Percentiles rank a stretch among this genome's conserved stretches.
phyloP scores from a whole-genome alignment of 2,113 vertebrate genomes.

The Orthonyx spaldingii region DNA sequence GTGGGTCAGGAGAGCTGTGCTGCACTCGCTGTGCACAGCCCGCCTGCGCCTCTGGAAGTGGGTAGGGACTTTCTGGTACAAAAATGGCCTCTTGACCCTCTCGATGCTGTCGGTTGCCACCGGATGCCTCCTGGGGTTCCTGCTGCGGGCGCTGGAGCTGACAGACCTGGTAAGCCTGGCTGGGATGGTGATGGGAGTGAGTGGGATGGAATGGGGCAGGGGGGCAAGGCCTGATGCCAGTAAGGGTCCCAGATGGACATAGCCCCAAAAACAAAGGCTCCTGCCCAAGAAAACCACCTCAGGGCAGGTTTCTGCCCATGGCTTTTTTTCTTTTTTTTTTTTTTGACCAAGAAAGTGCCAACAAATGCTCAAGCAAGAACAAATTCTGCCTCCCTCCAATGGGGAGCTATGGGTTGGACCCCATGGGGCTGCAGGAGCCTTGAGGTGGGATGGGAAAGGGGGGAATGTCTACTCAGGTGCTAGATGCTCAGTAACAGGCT shows the following conservation, averaged over 20 bases:
- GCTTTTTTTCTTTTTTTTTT: background rate
- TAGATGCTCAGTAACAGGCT: background rate
- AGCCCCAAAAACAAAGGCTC: background rate
- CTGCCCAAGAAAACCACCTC: background rate
- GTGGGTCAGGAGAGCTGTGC: background rate
- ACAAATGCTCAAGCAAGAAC: background rate
- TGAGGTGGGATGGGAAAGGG: background rate
- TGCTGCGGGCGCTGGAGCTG: slow-evolving; percentile 76
- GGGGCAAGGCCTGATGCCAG: background rate
- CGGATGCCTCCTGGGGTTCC: slow-evolving; percentile 81
- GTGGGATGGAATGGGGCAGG: background rate
- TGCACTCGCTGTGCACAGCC: background rate
- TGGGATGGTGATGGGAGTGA: background rate
- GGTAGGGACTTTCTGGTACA: slow-evolving; percentile 48
- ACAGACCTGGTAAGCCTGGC: slow-evolving; percentile 76
- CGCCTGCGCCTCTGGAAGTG: background rate
- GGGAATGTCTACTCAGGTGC: background rate
- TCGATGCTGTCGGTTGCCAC: slow-evolving; percentile 78
- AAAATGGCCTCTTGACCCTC: slow-evolving; percentile 80
- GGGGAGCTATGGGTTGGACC: background rate
- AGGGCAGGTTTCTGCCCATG: background rate
- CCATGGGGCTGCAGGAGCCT: background rate
- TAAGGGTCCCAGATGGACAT: background rate
- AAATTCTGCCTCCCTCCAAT: background rate
- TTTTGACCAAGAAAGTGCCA: background rate